Evolutionary conservation across 37 sponge, comb jelly and placozoan genomes (phyloP), one percentile per base, ranked within the genome.

Genomic region (Mnemiopsis leidyi): DNA sequence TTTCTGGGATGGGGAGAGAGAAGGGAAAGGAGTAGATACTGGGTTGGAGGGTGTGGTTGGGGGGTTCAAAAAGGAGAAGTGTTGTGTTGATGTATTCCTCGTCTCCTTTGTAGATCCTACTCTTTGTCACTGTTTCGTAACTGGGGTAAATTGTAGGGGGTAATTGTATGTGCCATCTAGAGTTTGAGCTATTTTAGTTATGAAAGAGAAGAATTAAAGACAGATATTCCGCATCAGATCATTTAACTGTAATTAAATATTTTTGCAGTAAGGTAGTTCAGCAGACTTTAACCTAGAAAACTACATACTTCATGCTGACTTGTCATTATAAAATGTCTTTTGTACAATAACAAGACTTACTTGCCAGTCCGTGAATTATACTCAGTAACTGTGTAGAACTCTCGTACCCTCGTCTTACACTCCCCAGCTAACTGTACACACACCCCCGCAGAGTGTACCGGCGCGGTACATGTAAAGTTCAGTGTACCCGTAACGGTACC

Each of bases 51-150:
- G 79, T 77, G 35, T 77, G 79, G 16, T 32, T 34, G 16, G 79
- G 36, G 9, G 79, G 79, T 77, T 77, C 18, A 34, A 77, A 34
- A 13, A 77, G 79, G 36, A 32, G 7, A 26, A 16, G 33, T 34
- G 79, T 77, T 18, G 1, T 77, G 79, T 77, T 77, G 33, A 77
- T 77, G 79, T 77, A 77, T 77, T 77, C 79, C 18, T 77, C 35
- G 35, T 31, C 20, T 28, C 36, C 79, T 32, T 77, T 32, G 36
- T 77, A 32, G 5, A 13, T 48, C 61, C 13, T 48, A 13, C 5
- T 48, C 61, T 48, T 48, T 13, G 61, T 48, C 5, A 48, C 61
- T 48, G 61, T 48, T 48, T 48, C 61, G 61, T 48, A 13, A 18
- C 61, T 48, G n/a, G n/a, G n/a, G n/a, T n/a, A n/a, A n/a, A n/a